These are phyloP conservation scores for Dreissena rostriformis DNA, from an alignment of 1,140 invertebrate genomes.

Conservation along the genomic window DNA sequence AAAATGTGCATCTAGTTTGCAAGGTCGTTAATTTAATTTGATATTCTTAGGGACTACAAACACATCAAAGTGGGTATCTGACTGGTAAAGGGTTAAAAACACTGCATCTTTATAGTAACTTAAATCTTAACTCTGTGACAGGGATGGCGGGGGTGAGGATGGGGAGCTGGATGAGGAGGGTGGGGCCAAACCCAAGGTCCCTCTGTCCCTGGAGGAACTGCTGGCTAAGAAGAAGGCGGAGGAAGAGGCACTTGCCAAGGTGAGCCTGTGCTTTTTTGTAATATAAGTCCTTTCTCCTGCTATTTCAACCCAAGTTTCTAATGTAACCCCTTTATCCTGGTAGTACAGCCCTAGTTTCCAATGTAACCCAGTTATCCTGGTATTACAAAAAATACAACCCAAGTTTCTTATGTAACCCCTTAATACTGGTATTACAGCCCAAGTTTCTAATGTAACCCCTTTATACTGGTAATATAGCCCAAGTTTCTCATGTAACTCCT, in stretches of 20 bases:
- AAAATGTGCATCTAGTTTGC: not conserved
- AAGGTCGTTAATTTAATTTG: not conserved
- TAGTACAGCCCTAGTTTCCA: too few species aligned
- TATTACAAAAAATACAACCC: too few species aligned
- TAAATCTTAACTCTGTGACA: not conserved
- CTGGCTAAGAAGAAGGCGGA: constrained; percentile 98
- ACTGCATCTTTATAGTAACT: not conserved
- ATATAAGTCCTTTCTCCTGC: too few species aligned
- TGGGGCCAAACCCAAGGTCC: constrained; percentile 84
- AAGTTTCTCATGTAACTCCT: too few species aligned
- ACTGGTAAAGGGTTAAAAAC: not conserved
- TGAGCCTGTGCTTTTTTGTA: too few species aligned
- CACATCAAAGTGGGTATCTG: not conserved
- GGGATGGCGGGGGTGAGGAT: constrained; percentile 53
- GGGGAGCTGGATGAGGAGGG: constrained; percentile 85
- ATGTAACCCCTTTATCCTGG: too few species aligned
- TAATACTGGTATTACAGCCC: too few species aligned
- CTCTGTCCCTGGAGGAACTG: constrained; percentile 97
- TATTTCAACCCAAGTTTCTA: too few species aligned
- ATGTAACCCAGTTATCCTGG: too few species aligned
- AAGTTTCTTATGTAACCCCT: too few species aligned
- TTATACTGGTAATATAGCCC: too few species aligned
- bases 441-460: too few species aligned
- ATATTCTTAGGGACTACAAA: not conserved
- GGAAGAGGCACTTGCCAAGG: constrained; percentile 88